Conservation (phyloP, 2,888 invertebrate genomes). For the Amphiduros pacificus region DNA sequence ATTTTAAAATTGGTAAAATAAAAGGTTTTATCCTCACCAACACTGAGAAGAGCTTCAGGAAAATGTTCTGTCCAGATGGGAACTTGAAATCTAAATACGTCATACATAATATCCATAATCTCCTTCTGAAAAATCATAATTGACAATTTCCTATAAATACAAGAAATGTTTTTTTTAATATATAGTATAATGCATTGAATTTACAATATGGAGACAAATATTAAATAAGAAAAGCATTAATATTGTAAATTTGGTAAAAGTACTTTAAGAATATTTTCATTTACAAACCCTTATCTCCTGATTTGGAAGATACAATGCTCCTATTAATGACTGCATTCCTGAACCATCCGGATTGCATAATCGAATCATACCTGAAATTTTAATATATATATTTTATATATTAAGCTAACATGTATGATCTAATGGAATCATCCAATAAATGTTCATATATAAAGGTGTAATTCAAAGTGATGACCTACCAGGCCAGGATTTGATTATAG, state of each 20-base stretch:
- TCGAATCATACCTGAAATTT: constrained; percentile 61
- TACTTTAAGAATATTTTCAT: background rate
- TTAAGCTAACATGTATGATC: background rate
- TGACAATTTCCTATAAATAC: too few species aligned
- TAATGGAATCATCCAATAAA: background rate
- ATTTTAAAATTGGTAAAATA: background rate
- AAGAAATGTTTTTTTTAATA: too few species aligned
- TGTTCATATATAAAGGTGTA: constrained; percentile 1
- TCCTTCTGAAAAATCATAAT: constrained; percentile 71
- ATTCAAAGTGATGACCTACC: constrained; percentile 64
- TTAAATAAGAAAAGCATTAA: background rate
- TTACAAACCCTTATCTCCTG: constrained; percentile 82
- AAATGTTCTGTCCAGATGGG: constrained; percentile 92
- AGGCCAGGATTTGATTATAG: constrained; percentile 84
- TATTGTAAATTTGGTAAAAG: too few species aligned
- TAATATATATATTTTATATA: background rate
- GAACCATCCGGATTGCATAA: constrained; percentile 57
- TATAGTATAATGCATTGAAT: too few species aligned
- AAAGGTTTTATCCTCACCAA: constrained; percentile 57
- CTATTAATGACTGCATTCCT: constrained; percentile 59
- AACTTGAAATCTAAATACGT: constrained; percentile 82
- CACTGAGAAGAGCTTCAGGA: constrained; percentile 81
- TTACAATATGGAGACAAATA: too few species aligned
- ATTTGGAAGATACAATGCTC: constrained; percentile 77
- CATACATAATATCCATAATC: constrained; percentile 87